These are phyloP conservation scores for Caenorhabditis zanzibari DNA, from an alignment of 2,888 invertebrate genomes.

Conservation along the genomic window DNA sequence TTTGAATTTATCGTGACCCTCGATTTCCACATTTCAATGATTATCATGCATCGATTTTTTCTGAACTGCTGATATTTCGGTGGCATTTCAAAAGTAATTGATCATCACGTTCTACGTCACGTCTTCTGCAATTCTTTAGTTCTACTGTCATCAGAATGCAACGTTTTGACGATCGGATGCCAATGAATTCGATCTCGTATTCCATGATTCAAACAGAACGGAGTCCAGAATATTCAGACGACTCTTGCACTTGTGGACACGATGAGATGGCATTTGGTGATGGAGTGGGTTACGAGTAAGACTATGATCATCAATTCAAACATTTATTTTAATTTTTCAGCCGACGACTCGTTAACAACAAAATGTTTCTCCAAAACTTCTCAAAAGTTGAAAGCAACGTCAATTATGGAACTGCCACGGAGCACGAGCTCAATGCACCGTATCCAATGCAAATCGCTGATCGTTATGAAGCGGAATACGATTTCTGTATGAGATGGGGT, in stretches of 20 bases:
- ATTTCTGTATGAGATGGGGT: constrained; percentile 61
- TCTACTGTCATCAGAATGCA: constrained; percentile 46
- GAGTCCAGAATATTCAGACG: constrained; percentile 39
- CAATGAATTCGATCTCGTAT: constrained; percentile 57
- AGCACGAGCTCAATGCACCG: constrained; percentile 46
- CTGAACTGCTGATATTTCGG: not conserved
- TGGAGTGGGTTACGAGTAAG: constrained; percentile 20
- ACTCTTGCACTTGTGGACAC: constrained; percentile 53
- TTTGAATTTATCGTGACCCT: not conserved
- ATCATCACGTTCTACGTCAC: constrained; percentile 9
- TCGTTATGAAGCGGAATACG: constrained; percentile 63
- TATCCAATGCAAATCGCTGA: constrained; percentile 49
- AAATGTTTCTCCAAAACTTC: constrained; percentile 13
- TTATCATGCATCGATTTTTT: not conserved
- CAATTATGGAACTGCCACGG: constrained; percentile 53
- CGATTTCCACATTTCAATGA: no score
- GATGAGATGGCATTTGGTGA: constrained; percentile 51
- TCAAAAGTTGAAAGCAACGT: constrained; percentile 40
- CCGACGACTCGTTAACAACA: constrained; percentile 4
- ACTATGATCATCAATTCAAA: not conserved
- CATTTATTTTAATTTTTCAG: not conserved
- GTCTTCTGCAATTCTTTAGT: constrained; percentile 49
- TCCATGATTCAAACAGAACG: constrained; percentile 51
- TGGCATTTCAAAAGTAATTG: constrained; percentile 33
- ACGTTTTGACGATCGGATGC: constrained; percentile 42